phyloP scores from a whole-genome alignment of 1,140 invertebrate species.

The Tetragnatha versicolor region DNA sequence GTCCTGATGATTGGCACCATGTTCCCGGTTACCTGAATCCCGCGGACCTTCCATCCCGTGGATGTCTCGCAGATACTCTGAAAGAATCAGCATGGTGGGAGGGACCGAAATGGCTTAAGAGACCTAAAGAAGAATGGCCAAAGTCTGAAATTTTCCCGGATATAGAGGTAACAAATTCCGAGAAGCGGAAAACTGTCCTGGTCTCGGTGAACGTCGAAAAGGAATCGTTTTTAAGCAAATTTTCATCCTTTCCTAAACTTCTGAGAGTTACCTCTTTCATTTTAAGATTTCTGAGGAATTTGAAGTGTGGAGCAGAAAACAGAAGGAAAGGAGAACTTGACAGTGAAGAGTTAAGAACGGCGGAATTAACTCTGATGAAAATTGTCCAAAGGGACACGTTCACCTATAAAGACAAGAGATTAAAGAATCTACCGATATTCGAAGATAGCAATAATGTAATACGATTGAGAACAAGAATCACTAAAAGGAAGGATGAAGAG shows the following conservation, averaged over 20 bases:
- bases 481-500: not conserved
- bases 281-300: not conserved
- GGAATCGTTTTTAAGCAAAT: not conserved
- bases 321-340: not conserved
- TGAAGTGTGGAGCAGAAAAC: not conserved
- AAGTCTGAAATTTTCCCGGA: not conserved
- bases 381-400: not conserved
- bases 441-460: not conserved
- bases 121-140: not conserved
- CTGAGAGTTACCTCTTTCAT: not conserved
- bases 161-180: not conserved
- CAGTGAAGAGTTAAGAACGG: not conserved
- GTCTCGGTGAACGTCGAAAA: not conserved
- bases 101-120: not conserved
- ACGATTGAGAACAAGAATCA: not conserved
- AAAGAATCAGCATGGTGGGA: not conserved
- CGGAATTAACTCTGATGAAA: not conserved
- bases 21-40: not conserved
- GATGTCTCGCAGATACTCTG: not conserved
- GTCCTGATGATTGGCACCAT: not conserved
- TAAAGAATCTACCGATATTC: not conserved
- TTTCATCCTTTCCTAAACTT: not conserved
- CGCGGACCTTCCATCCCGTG: not conserved
- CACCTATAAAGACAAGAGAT: not conserved
- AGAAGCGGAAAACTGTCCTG: not conserved